Evolutionary conservation across 1,140 invertebrate species (phyloP).

Genomic region (Cotesia vestalis): DNA sequence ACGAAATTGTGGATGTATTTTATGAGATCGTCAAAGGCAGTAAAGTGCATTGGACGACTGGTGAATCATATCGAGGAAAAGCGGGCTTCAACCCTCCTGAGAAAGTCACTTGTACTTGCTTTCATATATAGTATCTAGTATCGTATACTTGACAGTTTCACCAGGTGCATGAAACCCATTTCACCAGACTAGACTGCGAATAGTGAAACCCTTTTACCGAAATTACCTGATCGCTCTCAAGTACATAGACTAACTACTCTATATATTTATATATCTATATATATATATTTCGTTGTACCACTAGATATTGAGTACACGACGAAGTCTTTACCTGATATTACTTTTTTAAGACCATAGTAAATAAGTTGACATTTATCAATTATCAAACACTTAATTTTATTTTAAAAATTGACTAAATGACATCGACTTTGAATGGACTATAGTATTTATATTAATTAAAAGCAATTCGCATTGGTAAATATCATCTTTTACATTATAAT

Average conservation of each 20-base stretch:
- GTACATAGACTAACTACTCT: conserved; percentile 6
- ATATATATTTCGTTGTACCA: background rate
- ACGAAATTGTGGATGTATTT: background rate
- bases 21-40: conserved; percentile 1
- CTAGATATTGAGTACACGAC: background rate
- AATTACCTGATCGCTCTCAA: conserved; percentile 48
- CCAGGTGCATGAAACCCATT: conserved; percentile 44
- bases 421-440: no score
- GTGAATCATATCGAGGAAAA: conserved; percentile 49
- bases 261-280: conserved; percentile 21
- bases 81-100: conserved; percentile 48
- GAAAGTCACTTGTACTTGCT: conserved; percentile 33
- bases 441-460: no score
- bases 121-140: no score
- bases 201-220: conserved; percentile 56
- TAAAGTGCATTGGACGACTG: conserved; percentile 7
- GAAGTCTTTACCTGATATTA: no score
- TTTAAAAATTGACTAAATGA: no score
- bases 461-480: no score
- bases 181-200: conserved; percentile 36
- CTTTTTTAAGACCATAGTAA: no score
- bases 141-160: conserved; percentile 35
- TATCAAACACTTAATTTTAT: no score
- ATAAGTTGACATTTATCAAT: no score
- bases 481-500: no score